phyloP scores from a whole-genome alignment of 2,113 vertebrate genomes.

The Pterocles orientalis region DNA sequence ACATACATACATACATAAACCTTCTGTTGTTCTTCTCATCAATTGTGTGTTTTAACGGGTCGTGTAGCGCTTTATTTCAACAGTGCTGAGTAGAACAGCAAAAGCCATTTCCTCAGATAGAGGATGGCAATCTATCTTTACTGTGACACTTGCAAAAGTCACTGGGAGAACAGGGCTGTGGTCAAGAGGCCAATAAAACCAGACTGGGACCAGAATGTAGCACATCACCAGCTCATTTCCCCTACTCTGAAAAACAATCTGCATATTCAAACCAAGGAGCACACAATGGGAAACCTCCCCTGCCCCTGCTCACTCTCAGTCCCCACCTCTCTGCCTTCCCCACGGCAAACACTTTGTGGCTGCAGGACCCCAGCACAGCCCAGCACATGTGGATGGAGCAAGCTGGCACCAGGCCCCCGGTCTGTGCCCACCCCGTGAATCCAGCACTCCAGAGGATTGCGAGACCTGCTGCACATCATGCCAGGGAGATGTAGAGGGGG shows the following conservation, averaged over 20 bases:
- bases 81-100: not conserved
- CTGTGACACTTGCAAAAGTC: not conserved
- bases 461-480: fast-evolving
- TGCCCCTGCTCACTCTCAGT: not conserved
- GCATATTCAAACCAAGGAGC: not conserved
- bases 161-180: not conserved
- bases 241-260: not conserved
- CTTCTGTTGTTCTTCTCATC: not conserved
- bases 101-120: not conserved
- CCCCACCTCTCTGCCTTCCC: not conserved
- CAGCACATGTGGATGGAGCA: not conserved
- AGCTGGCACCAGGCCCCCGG: not conserved
- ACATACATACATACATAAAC: not conserved
- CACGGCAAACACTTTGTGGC: not conserved
- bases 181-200: not conserved
- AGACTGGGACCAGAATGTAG: not conserved
- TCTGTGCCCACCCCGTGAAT: not conserved
- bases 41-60: no score
- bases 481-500: not conserved
- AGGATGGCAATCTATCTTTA: not conserved
- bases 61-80: not conserved
- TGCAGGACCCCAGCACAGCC: not conserved
- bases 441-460: fast-evolving
- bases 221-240: no score
- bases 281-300: not conserved